Base-by-base conservation (phyloP, 30 jellyfish, hydroid and myxozoan genomes). In the Haliclystus octoradiatus region DNA sequence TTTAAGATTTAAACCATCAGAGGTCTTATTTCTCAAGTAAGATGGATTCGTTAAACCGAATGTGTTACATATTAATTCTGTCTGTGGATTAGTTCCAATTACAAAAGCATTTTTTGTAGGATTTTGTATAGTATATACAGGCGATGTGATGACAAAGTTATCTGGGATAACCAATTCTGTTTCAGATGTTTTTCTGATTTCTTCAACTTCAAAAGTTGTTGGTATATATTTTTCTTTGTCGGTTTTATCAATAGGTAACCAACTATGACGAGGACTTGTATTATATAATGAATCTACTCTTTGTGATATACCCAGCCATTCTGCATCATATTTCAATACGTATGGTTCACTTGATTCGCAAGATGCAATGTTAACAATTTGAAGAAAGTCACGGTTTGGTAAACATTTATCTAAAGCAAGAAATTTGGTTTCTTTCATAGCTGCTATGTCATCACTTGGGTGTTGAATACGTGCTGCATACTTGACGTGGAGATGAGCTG, bases 401-500 rank as follows among this genome's bases (percentile, higher is more conserved):
- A 82, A 71, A 50, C 95, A 89, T 62, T 92, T 92, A 72, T 92
- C 99, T 33, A 92, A 72, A 0, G 99, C 96, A 31, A 82, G 70
- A 69, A 92, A 92, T 34, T 83, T 79, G 26, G 95, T 92, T 5
- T 50, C 52, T 3, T 25, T 9, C 4, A 26, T 33, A 26, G 28
- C 35, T 3, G 50, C 71, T 9, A 35, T 57, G 34, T 66, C 78
- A n/a, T 27, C 69, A 25, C 34, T 46, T 33, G 63, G 27, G 53
- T 88, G 97, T 61, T 70, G 83, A 69, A 88, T 79, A 27, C 79
- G 63, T 28, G 99, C 99, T 34, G 95, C 70, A 66, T 76, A 92
- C 46, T 92, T 79, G 25, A 85, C 95, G 70, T 92, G 99, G 69
- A 92, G 46, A 75, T 92, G 99, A 26, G 84, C 99, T 34, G 94